Conservation (phyloP, 2,888 invertebrate genomes). For the Watsonalla binaria region DNA sequence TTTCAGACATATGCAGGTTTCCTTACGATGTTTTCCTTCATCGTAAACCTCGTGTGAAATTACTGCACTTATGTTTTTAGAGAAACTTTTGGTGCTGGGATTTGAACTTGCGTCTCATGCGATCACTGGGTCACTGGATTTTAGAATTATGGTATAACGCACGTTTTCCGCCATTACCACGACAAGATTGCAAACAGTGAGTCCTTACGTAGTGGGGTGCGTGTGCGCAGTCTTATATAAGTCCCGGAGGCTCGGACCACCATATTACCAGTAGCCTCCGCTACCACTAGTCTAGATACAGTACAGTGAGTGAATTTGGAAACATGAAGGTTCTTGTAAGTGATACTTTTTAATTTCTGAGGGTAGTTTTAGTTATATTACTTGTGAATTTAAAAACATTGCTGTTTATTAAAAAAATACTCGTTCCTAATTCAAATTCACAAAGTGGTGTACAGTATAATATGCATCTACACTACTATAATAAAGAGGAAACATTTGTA, state of each 20-base stretch:
- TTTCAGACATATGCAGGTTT: too few relatives aligned
- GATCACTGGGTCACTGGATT: too few relatives aligned
- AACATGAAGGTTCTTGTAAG: constrained; percentile 68
- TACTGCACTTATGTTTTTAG: too few relatives aligned
- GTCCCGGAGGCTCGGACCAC: constrained; percentile 27
- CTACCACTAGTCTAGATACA: constrained; percentile 19
- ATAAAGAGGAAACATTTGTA: too few relatives aligned
- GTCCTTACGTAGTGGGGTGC: constrained; percentile 45
- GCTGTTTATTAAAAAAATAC: too few relatives aligned
- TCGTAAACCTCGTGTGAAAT: too few relatives aligned
- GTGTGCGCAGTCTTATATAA: constrained; percentile 51
- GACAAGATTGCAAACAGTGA: constrained; percentile 20
- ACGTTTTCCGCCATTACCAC: constrained; percentile 19
- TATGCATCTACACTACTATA: too few relatives aligned
- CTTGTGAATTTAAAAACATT: not conserved
- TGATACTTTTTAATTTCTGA: constrained; percentile 15
- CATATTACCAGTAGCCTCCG: constrained; percentile 45
- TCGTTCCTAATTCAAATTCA: too few relatives aligned
- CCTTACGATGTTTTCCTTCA: too few relatives aligned
- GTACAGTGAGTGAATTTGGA: constrained; percentile 33
- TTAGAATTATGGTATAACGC: constrained; percentile 13
- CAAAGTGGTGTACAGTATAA: too few relatives aligned
- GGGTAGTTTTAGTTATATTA: not conserved
- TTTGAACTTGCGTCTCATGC: too few relatives aligned
- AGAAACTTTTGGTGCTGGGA: too few relatives aligned